Conservation (phyloP, 2,888 invertebrate species). For the Caprella mutica region DNA sequence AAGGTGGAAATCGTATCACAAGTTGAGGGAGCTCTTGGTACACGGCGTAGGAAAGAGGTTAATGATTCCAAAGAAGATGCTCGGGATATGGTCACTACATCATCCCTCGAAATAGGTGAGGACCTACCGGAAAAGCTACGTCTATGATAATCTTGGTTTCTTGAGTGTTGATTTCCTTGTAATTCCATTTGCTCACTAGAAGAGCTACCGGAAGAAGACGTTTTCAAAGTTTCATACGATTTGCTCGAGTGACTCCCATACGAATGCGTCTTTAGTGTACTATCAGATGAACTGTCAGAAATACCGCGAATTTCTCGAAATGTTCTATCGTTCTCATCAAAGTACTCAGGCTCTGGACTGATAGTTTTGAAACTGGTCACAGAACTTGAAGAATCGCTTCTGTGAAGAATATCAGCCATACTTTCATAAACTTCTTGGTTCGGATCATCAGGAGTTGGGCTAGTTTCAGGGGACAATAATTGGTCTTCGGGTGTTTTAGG, state of each 20-base stretch:
- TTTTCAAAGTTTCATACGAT: conserved; percentile 1
- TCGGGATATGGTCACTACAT: conserved; percentile 15
- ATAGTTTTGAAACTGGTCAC: conserved; percentile 25
- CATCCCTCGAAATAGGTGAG: conserved; percentile 3
- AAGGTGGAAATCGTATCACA: conserved; percentile 28
- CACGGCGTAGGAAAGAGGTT: conserved; percentile 16
- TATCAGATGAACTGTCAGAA: conserved; percentile 8
- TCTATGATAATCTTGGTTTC: neutral
- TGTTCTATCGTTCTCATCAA: conserved; percentile 26
- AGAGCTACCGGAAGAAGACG: neutral
- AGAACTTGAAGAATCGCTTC: conserved; percentile 15
- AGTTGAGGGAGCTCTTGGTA: conserved; percentile 23
- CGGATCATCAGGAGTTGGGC: conserved; percentile 12
- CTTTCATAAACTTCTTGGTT: conserved; percentile 1
- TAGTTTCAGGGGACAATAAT: conserved; percentile 17
- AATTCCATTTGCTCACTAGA: neutral
- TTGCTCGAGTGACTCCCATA: neutral
- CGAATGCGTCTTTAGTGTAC: neutral
- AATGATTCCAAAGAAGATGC: conserved; percentile 24
- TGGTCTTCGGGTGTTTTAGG: conserved; percentile 18
- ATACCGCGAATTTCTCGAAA: conserved; percentile 11
- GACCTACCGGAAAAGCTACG: neutral
- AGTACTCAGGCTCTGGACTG: conserved; percentile 30
- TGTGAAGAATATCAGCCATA: conserved; percentile 3
- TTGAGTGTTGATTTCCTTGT: neutral